These are phyloP conservation scores for Xestoiulus laeticollis DNA, from an alignment of 2,888 invertebrate genomes.

Conservation along the genomic window DNA sequence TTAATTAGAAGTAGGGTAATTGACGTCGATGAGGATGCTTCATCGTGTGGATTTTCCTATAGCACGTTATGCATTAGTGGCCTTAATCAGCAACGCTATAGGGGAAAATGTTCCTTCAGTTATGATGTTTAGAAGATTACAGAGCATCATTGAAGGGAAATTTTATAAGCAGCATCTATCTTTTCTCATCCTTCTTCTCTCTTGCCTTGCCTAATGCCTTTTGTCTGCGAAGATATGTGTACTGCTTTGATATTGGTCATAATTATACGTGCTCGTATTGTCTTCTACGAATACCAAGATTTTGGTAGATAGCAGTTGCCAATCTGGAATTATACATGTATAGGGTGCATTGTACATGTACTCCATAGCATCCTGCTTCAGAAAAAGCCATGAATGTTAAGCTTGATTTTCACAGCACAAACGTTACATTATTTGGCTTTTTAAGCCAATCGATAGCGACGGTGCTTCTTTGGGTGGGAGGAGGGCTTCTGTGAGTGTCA, in stretches of 20 bases:
- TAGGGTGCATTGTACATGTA: background rate
- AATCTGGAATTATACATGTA: background rate
- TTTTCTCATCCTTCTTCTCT: conserved; percentile 22
- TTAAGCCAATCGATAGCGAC: conserved; percentile 42
- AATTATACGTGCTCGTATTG: background rate
- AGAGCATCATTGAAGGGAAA: background rate
- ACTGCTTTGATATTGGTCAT: conserved; percentile 24
- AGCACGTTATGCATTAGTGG: conserved; percentile 14
- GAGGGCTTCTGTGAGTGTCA: conserved; percentile 43
- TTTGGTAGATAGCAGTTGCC: background rate
- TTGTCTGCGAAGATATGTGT: conserved; percentile 12
- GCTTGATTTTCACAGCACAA: conserved; percentile 44
- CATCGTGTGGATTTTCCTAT: background rate
- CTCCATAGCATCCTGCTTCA: background rate
- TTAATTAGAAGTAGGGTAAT: conserved; percentile 40
- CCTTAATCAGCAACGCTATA: conserved; percentile 21
- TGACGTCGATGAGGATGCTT: conserved; percentile 24
- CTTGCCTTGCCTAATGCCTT: background rate
- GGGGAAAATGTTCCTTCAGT: conserved; percentile 20
- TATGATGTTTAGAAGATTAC: conserved; percentile 35
- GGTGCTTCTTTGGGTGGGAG: conserved; percentile 8
- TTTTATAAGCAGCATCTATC: conserved; percentile 15
- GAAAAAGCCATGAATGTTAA: conserved; percentile 35
- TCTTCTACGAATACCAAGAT: background rate
- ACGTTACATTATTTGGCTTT: conserved; percentile 44